phyloP scores from a whole-genome alignment of 2,797 vertebrate genomes.

The Bradypodion pumilum region DNA sequence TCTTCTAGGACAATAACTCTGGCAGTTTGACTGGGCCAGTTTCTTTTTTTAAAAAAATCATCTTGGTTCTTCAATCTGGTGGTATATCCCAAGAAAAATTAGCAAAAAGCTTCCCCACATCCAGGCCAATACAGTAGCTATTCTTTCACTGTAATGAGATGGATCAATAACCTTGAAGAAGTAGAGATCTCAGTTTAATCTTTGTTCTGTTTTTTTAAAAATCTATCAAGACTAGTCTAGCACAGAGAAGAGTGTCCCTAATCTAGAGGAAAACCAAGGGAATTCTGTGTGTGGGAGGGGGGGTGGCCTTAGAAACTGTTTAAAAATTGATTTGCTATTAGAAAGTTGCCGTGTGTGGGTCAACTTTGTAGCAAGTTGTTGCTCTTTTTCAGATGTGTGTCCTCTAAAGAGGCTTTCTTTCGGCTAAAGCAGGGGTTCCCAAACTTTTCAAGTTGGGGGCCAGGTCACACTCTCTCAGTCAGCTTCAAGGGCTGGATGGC shows the following conservation, averaged over 20 bases:
- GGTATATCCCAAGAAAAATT: neutral
- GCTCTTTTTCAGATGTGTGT: neutral
- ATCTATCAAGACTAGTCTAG: too few relatives aligned
- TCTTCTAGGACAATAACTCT: neutral
- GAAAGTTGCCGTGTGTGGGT: neutral
- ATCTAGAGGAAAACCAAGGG: neutral
- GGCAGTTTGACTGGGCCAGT: neutral
- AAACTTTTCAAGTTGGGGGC: too few relatives aligned
- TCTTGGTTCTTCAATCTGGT: neutral
- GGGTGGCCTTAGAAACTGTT: neutral
- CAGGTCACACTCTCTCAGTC: too few relatives aligned
- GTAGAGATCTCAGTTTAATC: neutral
- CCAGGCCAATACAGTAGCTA: neutral
- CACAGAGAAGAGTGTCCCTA: neutral
- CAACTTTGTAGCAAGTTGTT: neutral
- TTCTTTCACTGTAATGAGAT: neutral
- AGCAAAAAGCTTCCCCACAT: neutral
- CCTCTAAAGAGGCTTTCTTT: neutral
- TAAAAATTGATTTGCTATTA: neutral
- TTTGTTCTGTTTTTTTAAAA: neutral
- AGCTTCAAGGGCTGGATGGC: too few relatives aligned
- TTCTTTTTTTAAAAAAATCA: too few relatives aligned
- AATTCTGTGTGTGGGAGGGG: neutral
- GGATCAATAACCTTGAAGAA: slow-evolving; percentile 1
- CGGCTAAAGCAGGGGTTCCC: too few relatives aligned